A percentile compares a stretch with the other conserved stretches of the same genome.
phyloP scores from a whole-genome alignment of 2,888 invertebrate species.

The Ptychoptera contaminata region DNA sequence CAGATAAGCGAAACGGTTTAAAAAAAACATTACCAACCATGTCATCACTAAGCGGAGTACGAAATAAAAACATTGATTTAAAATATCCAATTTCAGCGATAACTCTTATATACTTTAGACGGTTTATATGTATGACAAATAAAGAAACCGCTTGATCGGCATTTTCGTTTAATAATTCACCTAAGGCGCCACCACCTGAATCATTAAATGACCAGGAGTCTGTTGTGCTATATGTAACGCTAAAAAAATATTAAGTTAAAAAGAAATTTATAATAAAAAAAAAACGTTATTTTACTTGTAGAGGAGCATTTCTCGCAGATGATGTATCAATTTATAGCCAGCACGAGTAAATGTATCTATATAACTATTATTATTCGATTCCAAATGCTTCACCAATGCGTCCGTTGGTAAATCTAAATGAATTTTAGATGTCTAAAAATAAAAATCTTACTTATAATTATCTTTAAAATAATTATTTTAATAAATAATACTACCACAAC shows the following conservation, averaged over 20 bases:
- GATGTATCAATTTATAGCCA: constrained; percentile 15
- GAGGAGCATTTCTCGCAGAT: constrained; percentile 17
- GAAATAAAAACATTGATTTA: constrained; percentile 37
- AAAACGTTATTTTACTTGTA: constrained; percentile 16
- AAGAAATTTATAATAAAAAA: not conserved
- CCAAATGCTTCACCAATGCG: constrained; percentile 14
- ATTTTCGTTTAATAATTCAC: constrained; percentile 16
- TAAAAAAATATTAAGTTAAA: not conserved
- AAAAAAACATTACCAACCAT: constrained; percentile 39
- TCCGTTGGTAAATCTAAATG: constrained; percentile 11
- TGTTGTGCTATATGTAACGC: not conserved
- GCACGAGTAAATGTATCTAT: constrained; percentile 18
- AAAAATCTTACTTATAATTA: constrained; percentile 13
- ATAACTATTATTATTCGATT: constrained; percentile 14
- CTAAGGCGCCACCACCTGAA: constrained; percentile 19
- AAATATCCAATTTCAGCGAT: constrained; percentile 16
- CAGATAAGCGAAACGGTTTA: constrained; percentile 37
- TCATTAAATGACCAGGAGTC: constrained; percentile 4
- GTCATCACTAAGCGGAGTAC: constrained; percentile 37
- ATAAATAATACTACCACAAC: constrained; percentile 15
- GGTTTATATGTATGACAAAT: constrained; percentile 13
- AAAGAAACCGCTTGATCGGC: constrained; percentile 17
- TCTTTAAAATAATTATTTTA: constrained; percentile 2
- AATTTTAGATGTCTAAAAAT: not conserved
- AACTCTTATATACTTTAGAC: constrained; percentile 13